Conservation (phyloP, 1,140 invertebrate species). For the Drosophila bocqueti region DNA sequence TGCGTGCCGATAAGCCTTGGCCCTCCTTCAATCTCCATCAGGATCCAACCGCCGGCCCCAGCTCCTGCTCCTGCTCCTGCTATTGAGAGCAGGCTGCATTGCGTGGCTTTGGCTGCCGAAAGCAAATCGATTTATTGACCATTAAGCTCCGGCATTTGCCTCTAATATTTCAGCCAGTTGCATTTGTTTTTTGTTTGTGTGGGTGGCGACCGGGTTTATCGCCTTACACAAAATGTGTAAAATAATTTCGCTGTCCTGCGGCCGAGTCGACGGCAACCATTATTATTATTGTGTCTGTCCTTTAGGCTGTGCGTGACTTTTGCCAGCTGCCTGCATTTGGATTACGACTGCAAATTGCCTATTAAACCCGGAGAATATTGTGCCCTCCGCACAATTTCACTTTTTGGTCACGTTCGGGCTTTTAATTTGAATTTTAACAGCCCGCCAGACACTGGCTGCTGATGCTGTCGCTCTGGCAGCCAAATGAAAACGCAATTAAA, state of each 20-base stretch:
- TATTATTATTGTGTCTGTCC: slow-evolving; percentile 32
- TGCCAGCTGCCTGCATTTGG: slow-evolving; percentile 55
- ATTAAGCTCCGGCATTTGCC: slow-evolving; percentile 68
- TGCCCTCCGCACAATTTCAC: slow-evolving; percentile 39
- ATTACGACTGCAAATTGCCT: slow-evolving; percentile 70
- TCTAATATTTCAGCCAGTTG: slow-evolving; percentile 74
- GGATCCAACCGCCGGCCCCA: not conserved
- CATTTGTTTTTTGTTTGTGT: slow-evolving; percentile 48
- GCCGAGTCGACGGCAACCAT: not conserved
- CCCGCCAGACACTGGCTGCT: slow-evolving; percentile 34
- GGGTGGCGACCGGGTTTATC: slow-evolving; percentile 32
- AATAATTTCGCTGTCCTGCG: slow-evolving; percentile 55
- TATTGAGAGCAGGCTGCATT: slow-evolving; percentile 32
- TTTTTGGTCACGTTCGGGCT: slow-evolving; percentile 53
- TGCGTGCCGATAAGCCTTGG: slow-evolving; percentile 75
- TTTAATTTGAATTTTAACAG: slow-evolving; percentile 66
- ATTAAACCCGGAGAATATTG: slow-evolving; percentile 53
- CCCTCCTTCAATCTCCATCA: slow-evolving; percentile 13
- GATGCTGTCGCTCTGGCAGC: slow-evolving; percentile 6
- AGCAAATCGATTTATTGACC: slow-evolving; percentile 78
- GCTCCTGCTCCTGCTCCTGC: not conserved
- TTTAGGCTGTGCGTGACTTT: slow-evolving; percentile 54
- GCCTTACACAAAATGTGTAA: slow-evolving; percentile 45
- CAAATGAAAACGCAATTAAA: slow-evolving; percentile 61
- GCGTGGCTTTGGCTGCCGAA: slow-evolving; percentile 40